phyloP scores from a whole-genome alignment of 2,797 vertebrate species.

The Amphiprion clarkii region DNA sequence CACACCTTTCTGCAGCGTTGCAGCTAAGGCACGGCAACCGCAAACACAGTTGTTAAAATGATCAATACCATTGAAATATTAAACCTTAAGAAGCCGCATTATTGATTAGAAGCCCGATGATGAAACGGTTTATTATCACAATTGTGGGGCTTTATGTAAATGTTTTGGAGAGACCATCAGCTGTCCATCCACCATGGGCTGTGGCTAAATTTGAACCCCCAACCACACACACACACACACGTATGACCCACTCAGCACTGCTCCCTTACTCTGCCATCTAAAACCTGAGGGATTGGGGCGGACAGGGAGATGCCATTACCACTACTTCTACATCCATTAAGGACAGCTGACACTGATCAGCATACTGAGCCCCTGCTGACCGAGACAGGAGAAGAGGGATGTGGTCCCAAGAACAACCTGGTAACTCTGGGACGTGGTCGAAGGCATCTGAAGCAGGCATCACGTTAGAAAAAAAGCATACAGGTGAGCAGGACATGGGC shows the following conservation, averaged over 20 bases:
- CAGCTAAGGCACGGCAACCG: constrained; percentile 90
- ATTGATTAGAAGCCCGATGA: constrained; percentile 95
- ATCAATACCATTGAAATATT: constrained; percentile 99
- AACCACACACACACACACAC: constrained; percentile 3
- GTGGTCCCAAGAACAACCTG: constrained; percentile 29
- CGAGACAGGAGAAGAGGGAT: constrained; percentile 39
- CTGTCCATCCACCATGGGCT: constrained; percentile 33
- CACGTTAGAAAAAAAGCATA: constrained; percentile 47
- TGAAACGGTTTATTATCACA: constrained; percentile 98
- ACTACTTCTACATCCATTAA: constrained; percentile 60
- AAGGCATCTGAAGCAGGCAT: constrained; percentile 39
- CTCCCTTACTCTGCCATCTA: constrained; percentile 45
- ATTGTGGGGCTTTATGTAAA: constrained; percentile 83
- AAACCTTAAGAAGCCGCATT: constrained; percentile 96
- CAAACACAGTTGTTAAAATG: constrained; percentile 94
- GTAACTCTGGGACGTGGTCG: constrained; percentile 54
- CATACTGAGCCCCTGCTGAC: constrained; percentile 56
- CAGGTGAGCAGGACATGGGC: constrained; percentile 40
- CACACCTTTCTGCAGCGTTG: constrained; percentile 68
- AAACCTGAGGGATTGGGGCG: constrained; percentile 40
- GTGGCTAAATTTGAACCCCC: constrained; percentile 24
- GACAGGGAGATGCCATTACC: constrained; percentile 63
- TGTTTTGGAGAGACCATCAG: constrained; percentile 69
- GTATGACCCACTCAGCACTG: constrained; percentile 17
- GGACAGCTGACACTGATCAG: constrained; percentile 56